phyloP scores from a whole-genome alignment of 2,797 vertebrate genomes.

The Lutjanus argentimaculatus region DNA sequence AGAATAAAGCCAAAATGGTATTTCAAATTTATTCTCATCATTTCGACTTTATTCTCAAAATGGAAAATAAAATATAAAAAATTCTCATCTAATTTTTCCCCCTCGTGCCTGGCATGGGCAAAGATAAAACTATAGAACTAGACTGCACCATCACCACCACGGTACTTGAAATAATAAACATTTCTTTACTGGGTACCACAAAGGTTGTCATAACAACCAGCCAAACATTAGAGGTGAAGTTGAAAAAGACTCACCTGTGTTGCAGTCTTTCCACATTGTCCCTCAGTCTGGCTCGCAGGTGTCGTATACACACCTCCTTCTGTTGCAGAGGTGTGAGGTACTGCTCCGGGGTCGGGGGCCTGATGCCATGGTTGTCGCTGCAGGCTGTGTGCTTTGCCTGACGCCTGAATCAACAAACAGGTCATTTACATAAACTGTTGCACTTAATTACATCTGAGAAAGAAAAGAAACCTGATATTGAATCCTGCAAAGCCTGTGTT shows the following conservation, averaged over 20 bases:
- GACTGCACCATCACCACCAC: not conserved
- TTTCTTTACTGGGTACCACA: not conserved
- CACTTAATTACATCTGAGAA: not conserved
- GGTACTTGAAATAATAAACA: not conserved
- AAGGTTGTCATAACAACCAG: not conserved
- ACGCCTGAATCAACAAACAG: constrained; percentile 82
- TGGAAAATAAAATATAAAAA: no score
- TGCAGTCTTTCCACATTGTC: constrained; percentile 95
- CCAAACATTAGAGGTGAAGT: not conserved
- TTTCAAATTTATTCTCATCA: no score
- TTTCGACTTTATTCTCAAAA: no score
- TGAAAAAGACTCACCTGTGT: constrained; percentile 88
- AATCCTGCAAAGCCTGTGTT: not conserved
- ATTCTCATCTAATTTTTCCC: no score
- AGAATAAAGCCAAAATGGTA: no score
- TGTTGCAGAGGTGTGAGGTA: constrained; percentile 98
- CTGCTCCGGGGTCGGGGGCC: constrained; percentile 94
- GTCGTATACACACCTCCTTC: constrained; percentile 98
- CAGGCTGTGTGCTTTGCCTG: constrained; percentile 93
- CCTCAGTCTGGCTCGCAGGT: constrained; percentile 93
- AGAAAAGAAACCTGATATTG: not conserved
- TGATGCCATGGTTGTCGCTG: constrained; percentile 97
- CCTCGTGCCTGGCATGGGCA: no score
- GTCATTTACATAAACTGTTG: not conserved
- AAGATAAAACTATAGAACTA: not conserved